These are phyloP conservation scores for Petrocephalus microphthalmus DNA, from an alignment of 2,113 vertebrate species.

Conservation along the genomic window DNA sequence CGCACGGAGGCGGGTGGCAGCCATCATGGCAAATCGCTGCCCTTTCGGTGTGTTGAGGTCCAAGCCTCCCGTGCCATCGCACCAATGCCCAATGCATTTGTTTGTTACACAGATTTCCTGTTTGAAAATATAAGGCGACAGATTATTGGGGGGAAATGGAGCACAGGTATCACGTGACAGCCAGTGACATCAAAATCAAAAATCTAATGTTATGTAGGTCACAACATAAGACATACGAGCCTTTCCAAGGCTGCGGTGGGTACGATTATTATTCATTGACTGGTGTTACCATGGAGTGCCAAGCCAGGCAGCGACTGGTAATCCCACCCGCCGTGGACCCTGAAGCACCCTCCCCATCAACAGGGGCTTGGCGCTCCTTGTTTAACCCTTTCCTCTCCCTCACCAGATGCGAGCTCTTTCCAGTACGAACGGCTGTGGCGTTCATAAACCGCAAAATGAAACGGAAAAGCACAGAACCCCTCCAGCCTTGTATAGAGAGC, in stretches of 20 bases:
- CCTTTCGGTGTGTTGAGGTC: slow-evolving; percentile 50
- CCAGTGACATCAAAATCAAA: neutral
- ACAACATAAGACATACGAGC: neutral
- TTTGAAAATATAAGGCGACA: neutral
- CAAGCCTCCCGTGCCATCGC: neutral
- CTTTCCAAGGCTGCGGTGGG: neutral
- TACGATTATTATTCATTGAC: neutral
- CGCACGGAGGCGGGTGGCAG: no score
- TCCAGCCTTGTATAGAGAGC: neutral
- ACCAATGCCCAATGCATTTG: neutral
- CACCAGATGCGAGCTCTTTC: neutral
- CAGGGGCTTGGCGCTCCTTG: neutral
- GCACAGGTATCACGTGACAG: neutral
- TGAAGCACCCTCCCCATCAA: neutral
- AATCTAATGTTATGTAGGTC: neutral
- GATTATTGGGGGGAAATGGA: neutral
- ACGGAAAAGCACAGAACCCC: neutral
- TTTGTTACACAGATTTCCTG: neutral
- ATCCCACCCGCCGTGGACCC: neutral
- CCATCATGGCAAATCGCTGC: neutral
- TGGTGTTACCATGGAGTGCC: neutral
- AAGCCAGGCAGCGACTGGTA: neutral
- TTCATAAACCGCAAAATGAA: neutral
- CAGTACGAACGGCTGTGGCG: neutral
- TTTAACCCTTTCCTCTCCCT: neutral